Conservation (phyloP, 2,113 vertebrate species). For the Corapipo altera region DNA sequence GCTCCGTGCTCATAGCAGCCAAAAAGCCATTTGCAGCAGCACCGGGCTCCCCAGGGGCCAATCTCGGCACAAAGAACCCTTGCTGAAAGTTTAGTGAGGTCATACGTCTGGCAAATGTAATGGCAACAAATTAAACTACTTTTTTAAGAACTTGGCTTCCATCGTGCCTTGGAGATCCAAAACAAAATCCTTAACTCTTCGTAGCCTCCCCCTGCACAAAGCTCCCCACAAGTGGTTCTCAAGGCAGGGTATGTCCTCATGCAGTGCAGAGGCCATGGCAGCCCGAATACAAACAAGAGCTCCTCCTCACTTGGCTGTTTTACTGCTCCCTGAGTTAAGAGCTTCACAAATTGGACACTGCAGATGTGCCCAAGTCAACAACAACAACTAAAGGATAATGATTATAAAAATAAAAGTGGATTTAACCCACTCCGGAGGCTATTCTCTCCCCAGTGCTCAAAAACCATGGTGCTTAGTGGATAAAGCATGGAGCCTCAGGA, state of each 20-base stretch:
- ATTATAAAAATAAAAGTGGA: background rate
- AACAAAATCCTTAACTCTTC: slow-evolving; percentile 69
- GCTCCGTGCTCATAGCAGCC: slow-evolving; percentile 62
- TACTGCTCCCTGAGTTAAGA: background rate
- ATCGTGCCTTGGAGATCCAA: background rate
- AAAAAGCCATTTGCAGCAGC: slow-evolving; percentile 58
- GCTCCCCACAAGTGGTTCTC: background rate
- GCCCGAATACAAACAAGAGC: background rate
- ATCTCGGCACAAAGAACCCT: slow-evolving; percentile 53
- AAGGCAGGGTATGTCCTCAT: background rate
- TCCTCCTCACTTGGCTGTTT: background rate
- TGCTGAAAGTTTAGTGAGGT: slow-evolving; percentile 70
- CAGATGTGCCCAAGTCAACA: background rate
- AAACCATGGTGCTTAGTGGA: fast-evolving
- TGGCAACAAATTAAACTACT: slow-evolving; percentile 70
- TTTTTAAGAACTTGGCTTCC: slow-evolving; percentile 64
- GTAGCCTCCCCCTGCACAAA: background rate
- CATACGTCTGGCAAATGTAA: slow-evolving; percentile 64
- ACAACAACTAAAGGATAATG: background rate
- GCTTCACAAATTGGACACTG: background rate
- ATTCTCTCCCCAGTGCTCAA: background rate
- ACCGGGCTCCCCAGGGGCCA: slow-evolving; percentile 18
- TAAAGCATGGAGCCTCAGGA: background rate
- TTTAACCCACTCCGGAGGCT: background rate
- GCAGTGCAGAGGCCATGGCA: fast-evolving